Evolutionary conservation across 2,797 vertebrate species (phyloP).

Genomic region (Florisuga fusca): DNA sequence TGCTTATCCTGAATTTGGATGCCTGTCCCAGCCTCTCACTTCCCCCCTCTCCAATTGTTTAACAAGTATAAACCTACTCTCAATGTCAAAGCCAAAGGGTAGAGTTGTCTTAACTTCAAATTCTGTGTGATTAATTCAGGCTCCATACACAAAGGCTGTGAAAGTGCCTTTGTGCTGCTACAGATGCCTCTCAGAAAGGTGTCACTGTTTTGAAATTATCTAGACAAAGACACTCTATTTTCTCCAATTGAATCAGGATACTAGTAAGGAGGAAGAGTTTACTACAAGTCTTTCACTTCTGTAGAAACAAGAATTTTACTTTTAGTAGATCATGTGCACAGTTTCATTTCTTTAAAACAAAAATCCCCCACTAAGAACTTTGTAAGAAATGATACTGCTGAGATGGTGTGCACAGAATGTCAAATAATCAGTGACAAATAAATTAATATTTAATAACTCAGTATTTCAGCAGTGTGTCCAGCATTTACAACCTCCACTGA

Average conservation of each 20-base stretch:
- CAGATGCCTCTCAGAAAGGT: conserved; percentile 25
- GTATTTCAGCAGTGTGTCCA: conserved; percentile 61
- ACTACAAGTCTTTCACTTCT: conserved; percentile 33
- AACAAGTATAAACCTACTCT: conserved; percentile 44
- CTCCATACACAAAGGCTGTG: conserved; percentile 26
- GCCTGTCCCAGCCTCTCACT: conserved; percentile 47
- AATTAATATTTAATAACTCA: conserved; percentile 78
- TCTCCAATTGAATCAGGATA: conserved; percentile 22
- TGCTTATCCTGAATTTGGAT: conserved; percentile 22
- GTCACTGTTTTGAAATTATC: neutral
- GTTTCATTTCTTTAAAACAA: conserved; percentile 62
- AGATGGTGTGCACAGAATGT: conserved; percentile 75
- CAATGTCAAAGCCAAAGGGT: conserved; percentile 48
- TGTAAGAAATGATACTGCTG: conserved; percentile 48
- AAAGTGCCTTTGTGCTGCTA: conserved; percentile 30
- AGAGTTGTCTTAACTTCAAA: conserved; percentile 19
- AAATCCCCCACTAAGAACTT: conserved; percentile 52
- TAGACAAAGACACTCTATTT: conserved; percentile 18
- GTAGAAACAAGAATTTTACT: conserved; percentile 40
- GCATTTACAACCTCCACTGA: conserved; percentile 52
- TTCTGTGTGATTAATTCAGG: conserved; percentile 24
- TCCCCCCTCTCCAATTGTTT: neutral
- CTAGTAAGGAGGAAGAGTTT: conserved; percentile 46
- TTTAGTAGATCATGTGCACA: conserved; percentile 49
- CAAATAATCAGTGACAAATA: conserved; percentile 78